phyloP scores from a whole-genome alignment of 2,888 invertebrate genomes.

The Tupiocoris notatus region DNA sequence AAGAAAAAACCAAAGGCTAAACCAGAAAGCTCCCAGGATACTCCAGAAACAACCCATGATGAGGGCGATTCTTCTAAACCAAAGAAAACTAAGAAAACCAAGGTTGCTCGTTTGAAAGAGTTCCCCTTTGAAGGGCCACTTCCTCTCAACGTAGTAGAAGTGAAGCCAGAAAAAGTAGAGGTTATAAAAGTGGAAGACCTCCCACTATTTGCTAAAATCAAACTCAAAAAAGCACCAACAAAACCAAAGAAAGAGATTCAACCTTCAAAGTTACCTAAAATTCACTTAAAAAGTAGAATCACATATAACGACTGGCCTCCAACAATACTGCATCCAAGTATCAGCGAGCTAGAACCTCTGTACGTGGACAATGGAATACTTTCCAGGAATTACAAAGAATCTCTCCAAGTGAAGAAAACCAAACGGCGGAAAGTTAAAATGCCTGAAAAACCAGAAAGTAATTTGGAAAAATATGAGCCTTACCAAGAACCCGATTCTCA shows the following conservation, averaged over 20 bases:
- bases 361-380: constrained; percentile 51
- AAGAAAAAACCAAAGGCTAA: not conserved
- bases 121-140: constrained; percentile 38
- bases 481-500: constrained; percentile 50
- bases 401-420: constrained; percentile 50
- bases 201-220: constrained; percentile 64
- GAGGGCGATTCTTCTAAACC: constrained; percentile 52
- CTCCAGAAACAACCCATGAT: constrained; percentile 50
- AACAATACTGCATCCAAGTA: constrained; percentile 52
- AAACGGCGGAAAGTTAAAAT: constrained; percentile 49
- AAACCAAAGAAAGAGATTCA: constrained; percentile 57
- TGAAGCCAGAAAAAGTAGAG: constrained; percentile 50
- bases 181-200: constrained; percentile 54
- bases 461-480: constrained; percentile 50
- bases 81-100: constrained; percentile 49
- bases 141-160: constrained; percentile 55
- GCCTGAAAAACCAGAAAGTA: constrained; percentile 49
- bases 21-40: not conserved
- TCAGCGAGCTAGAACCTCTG: constrained; percentile 52
- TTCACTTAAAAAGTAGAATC: constrained; percentile 70
- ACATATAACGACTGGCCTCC: constrained; percentile 58
- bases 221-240: constrained; percentile 54
- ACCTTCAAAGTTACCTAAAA: constrained; percentile 60
- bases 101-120: constrained; percentile 32
- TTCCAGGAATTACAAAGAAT: constrained; percentile 52